Evolutionary conservation across 2,113 vertebrate species (phyloP).

Genomic region (Polyodon spathula): DNA sequence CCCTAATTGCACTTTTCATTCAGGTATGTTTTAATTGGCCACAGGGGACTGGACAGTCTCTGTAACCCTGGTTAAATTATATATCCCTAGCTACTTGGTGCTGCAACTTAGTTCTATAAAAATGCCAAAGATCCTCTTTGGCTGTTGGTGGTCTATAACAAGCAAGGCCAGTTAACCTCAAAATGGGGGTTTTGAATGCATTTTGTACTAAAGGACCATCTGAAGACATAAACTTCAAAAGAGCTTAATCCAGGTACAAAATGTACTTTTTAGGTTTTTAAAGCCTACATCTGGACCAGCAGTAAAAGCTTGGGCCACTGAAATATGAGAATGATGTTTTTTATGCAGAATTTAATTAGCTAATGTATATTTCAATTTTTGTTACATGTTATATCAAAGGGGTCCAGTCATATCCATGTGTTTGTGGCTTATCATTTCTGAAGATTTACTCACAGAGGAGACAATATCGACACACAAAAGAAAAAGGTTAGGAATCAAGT

Average conservation of each 20-base stretch:
- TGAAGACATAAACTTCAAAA: conserved; percentile 46
- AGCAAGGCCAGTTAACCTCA: conserved; percentile 21
- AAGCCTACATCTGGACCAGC: conserved; percentile 27
- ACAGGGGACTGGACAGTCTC: conserved; percentile 9
- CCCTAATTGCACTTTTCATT: no score
- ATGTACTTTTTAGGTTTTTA: conserved; percentile 31
- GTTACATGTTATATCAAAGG: neutral
- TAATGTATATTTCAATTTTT: neutral
- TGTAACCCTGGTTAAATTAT: conserved; percentile 10
- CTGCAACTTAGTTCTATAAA: conserved; percentile 28
- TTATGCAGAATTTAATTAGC: conserved; percentile 19
- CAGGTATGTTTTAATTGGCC: no score
- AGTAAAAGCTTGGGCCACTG: conserved; percentile 18
- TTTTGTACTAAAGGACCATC: conserved; percentile 27
- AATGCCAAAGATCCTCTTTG: conserved; percentile 25
- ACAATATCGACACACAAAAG: no score
- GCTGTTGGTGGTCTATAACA: conserved; percentile 39
- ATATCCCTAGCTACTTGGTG: conserved; percentile 31
- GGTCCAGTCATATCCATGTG: neutral
- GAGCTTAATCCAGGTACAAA: conserved; percentile 37
- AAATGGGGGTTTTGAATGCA: conserved; percentile 27
- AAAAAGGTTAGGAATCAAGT: no score
- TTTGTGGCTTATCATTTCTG: neutral
- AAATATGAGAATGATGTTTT: conserved; percentile 23
- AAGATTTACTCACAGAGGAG: neutral